Evolutionary conservation across 2,888 invertebrate species (phyloP).

Genomic region (Andrena dorsata): DNA sequence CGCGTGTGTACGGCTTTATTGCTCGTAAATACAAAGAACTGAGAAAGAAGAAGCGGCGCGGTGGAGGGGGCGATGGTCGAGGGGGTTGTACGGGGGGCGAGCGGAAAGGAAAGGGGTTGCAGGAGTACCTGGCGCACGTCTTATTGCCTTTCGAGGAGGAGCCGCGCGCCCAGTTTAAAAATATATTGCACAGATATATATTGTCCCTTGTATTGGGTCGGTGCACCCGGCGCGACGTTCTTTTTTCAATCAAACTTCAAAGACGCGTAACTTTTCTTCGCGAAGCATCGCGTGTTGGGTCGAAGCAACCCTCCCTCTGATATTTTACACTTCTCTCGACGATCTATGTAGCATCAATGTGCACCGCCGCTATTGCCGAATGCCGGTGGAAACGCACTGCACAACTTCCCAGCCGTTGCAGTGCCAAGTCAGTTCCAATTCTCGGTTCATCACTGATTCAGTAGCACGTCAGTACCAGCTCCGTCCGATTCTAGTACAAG

Average conservation of each 20-base stretch:
- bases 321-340: neutral
- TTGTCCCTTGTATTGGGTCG: neutral
- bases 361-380: neutral
- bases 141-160: constrained; percentile 55
- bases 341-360: neutral
- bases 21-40: constrained; percentile 65
- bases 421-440: neutral
- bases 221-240: constrained; percentile 14
- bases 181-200: constrained; percentile 38
- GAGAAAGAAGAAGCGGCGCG: constrained; percentile 29
- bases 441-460: neutral
- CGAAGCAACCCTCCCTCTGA: neutral
- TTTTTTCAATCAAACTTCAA: constrained; percentile 24
- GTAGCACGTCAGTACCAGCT: too few species aligned
- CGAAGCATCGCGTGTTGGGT: neutral
- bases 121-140: constrained; percentile 42
- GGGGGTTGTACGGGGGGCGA: neutral
- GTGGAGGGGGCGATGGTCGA: neutral
- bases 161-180: constrained; percentile 41
- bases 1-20: constrained; percentile 59
- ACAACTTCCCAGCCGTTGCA: neutral
- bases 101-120: constrained; percentile 8
- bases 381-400: neutral
- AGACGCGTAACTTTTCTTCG: neutral
- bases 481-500: too few species aligned